Conservation (phyloP, 2,797 vertebrate species). For the Sebastes goodei region DNA sequence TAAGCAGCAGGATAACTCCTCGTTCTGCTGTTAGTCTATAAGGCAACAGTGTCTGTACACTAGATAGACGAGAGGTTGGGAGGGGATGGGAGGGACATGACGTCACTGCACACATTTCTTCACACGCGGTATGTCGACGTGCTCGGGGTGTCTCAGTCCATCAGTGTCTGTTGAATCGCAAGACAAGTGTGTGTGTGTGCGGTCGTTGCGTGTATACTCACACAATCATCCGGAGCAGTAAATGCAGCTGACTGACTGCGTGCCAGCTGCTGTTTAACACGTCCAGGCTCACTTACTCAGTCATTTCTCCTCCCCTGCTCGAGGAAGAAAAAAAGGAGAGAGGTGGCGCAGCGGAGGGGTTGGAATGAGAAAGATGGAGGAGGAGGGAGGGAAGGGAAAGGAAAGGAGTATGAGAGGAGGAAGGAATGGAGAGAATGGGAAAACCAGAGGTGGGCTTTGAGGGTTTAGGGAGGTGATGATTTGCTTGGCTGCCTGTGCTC, state of each 20-base stretch:
- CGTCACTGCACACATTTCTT: conserved; percentile 68
- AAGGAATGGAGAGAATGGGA: conserved; percentile 47
- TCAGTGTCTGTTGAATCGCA: conserved; percentile 57
- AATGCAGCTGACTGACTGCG: conserved; percentile 66
- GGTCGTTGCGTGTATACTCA: conserved; percentile 33
- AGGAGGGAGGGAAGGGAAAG: not conserved
- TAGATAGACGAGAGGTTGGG: conserved; percentile 53
- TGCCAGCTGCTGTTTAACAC: conserved; percentile 74
- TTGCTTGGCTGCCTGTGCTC: conserved; percentile 70
- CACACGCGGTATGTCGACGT: conserved; percentile 35
- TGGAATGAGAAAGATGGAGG: conserved; percentile 34
- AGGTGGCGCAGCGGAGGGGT: conserved; percentile 18
- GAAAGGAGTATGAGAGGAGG: not conserved
- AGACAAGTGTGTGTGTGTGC: conserved; percentile 22
- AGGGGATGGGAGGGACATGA: conserved; percentile 52
- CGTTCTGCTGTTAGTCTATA: conserved; percentile 42
- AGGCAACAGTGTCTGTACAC: conserved; percentile 52
- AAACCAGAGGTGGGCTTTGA: conserved; percentile 64
- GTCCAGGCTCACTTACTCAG: conserved; percentile 63
- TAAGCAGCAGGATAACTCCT: conserved; percentile 58
- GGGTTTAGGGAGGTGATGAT: conserved; percentile 71
- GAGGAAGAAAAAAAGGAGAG: conserved; percentile 43
- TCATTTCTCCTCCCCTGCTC: conserved; percentile 29
- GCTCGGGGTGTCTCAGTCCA: conserved; percentile 48
- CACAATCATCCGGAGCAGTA: conserved; percentile 56